These are phyloP conservation scores for Tachycineta bicolor DNA, from an alignment of 2,113 vertebrate genomes.

Conservation along the genomic window DNA sequence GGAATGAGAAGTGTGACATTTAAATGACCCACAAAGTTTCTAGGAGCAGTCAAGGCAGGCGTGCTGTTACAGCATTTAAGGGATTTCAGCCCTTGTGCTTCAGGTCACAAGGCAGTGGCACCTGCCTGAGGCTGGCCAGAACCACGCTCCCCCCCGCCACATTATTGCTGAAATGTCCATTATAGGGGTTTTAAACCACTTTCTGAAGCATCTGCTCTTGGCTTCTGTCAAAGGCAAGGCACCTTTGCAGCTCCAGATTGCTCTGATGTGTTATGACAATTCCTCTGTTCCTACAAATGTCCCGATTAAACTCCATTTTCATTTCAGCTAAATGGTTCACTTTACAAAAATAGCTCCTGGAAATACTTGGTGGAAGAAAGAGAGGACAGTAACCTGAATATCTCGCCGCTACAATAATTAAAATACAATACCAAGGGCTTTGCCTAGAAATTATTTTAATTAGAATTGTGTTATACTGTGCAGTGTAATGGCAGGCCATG, in stretches of 20 bases:
- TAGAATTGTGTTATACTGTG: not conserved
- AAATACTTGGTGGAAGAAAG: not conserved
- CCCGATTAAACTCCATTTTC: conserved; percentile 1
- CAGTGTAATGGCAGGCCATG: not conserved
- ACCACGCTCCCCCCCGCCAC: fast-evolving
- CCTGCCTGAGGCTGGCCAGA: not conserved
- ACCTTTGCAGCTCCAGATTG: not conserved
- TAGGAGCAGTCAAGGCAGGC: not conserved
- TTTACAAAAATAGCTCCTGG: not conserved
- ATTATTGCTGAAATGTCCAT: not conserved
- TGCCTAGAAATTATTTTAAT: not conserved
- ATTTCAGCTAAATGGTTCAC: not conserved
- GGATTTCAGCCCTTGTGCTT: not conserved
- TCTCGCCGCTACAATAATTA: not conserved
- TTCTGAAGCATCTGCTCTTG: conserved; percentile 31
- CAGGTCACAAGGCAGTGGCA: not conserved
- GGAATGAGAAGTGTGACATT: conserved; percentile 8
- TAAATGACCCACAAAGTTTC: not conserved
- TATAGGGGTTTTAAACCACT: not conserved
- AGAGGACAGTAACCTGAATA: not conserved
- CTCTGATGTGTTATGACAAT: not conserved
- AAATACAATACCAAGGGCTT: not conserved
- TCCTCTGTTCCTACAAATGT: not conserved
- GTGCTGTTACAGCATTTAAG: not conserved
- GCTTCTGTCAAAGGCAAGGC: not conserved